Conservation (phyloP, 1,140 invertebrate genomes). For the Camponotus vicinus region DNA sequence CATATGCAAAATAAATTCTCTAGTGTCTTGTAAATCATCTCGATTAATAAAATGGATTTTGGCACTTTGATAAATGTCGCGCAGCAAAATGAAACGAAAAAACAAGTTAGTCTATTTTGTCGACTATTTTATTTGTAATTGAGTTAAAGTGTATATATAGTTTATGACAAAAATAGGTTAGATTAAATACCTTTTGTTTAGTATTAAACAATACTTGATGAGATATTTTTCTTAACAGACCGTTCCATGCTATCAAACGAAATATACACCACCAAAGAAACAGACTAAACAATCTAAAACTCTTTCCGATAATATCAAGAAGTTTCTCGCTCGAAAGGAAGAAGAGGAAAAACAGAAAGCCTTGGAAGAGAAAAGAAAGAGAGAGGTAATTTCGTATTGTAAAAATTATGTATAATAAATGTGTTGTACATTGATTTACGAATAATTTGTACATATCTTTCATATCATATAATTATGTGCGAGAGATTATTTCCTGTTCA, state of each 20-base stretch:
- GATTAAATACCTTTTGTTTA: not conserved
- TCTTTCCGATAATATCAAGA: conserved; percentile 92
- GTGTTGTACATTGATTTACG: not conserved
- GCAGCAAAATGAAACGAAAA: conserved; percentile 87
- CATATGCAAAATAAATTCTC: too few species aligned
- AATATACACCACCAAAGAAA: conserved; percentile 94
- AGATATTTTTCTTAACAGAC: conserved; percentile 75
- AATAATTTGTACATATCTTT: not conserved
- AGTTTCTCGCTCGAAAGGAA: conserved; percentile 93
- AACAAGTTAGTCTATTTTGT: conserved; percentile 69
- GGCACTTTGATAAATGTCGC: conserved; percentile 87
- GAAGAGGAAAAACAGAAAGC: conserved; percentile 91
- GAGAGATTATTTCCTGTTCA: too few species aligned
- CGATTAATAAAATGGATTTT: conserved; percentile 87
- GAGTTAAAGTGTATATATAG: not conserved
- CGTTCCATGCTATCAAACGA: conserved; percentile 90
- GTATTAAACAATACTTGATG: not conserved
- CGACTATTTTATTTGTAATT: conserved; percentile 15
- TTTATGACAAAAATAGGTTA: not conserved
- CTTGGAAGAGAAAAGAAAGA: conserved; percentile 89
- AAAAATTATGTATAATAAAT: not conserved
- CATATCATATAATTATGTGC: not conserved
- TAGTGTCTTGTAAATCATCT: not conserved
- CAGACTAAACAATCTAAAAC: conserved; percentile 89
- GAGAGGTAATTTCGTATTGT: conserved; percentile 83